Base-by-base conservation (phyloP, 2,113 vertebrate species). In the Uria aalge region DNA sequence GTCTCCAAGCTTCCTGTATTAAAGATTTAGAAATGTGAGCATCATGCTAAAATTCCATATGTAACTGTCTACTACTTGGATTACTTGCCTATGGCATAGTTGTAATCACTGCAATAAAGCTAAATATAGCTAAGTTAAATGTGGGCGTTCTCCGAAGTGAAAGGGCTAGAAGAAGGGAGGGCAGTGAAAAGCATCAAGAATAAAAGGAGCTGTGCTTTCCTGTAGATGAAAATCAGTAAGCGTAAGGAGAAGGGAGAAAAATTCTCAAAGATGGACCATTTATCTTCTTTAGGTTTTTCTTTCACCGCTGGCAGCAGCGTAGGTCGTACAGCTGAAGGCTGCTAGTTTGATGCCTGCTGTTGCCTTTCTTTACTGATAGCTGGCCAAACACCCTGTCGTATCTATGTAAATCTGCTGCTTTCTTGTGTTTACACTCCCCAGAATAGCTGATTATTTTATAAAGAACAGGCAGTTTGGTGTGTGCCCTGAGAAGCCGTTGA, bases 251-350 rank as follows among this genome's bases (percentile, higher is more conserved):
- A 85, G 66, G 90, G 56, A 48, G 55, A 43, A 90, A 72, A 88
- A 68, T 9, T 80, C 47, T 83, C 90, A 56, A 66, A 97, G 96
- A 79, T 92, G 55, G 80, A 94, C 48, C 53, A 85, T 94, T 92
- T 97, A 57, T 94, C 85, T 95, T 93, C 23, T 11, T 38, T 78
- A 34, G 36, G 55, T 72, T 86, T 86, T 73, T 66, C 91, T 97
- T 97, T 97, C 87, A 94, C 97, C 89, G 57, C 43, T 83, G 93
- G 94, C 96, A 95, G 80, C 90, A 96, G 82, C 6, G 36, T 68
- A 77, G 94, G 94, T 95, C 63, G 36, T 27, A 89, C 96, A 94
- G 91, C 95, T 97, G 94, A 97, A 91, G 91, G 47, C 89, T 97
- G 95, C 92, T 95, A 21, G 62, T 74, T 81, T 90, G 89, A 94